phyloP scores from a whole-genome alignment of 2,888 invertebrate genomes.

The Pseudoips prasinana region DNA sequence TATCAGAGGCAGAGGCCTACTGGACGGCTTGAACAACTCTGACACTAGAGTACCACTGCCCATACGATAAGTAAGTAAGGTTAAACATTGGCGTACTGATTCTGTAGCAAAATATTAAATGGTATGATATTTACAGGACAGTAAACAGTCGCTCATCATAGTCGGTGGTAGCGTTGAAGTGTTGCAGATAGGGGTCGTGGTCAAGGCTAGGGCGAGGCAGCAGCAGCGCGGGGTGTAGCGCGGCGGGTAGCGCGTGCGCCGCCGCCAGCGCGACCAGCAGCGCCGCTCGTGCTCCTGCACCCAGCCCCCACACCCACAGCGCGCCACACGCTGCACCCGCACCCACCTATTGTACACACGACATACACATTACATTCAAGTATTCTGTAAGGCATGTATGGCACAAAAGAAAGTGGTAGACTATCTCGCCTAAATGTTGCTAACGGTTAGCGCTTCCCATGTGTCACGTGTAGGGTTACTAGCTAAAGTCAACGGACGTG shows the following conservation, averaged over 20 bases:
- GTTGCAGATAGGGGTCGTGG: slow-evolving; percentile 53
- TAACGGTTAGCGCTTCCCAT: no score
- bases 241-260: slow-evolving; percentile 54
- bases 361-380: background rate
- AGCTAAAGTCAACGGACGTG: no score
- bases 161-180: slow-evolving; percentile 50
- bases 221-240: slow-evolving; percentile 50
- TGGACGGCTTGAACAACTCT: no score
- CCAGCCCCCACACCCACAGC: slow-evolving; percentile 64
- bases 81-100: no score
- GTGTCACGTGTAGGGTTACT: no score
- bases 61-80: no score
- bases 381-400: no score
- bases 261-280: slow-evolving; percentile 48
- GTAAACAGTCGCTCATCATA: slow-evolving; percentile 43
- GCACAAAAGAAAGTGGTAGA: no score
- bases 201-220: slow-evolving; percentile 50
- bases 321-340: slow-evolving; percentile 62
- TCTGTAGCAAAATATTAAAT: no score
- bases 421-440: no score
- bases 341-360: slow-evolving; percentile 55
- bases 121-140: slow-evolving; percentile 43
- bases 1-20: no score
- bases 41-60: no score
- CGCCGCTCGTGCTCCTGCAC: slow-evolving; percentile 48